Conservation (phyloP, 2,888 invertebrate genomes). For the Caenorhabditis plicata region DNA sequence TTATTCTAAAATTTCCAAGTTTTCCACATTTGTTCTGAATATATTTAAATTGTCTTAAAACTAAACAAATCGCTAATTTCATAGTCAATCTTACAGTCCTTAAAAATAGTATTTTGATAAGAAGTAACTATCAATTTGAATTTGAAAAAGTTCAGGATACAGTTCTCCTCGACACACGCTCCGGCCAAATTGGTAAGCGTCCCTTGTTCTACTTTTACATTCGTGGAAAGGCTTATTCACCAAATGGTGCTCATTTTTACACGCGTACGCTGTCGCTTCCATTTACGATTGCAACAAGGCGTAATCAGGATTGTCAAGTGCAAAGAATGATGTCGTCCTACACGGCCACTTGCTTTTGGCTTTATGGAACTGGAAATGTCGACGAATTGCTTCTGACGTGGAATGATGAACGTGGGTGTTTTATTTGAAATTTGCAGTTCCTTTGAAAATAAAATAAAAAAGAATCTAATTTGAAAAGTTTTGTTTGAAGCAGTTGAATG, state of each 20-base stretch:
- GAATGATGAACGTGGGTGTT: constrained; percentile 40
- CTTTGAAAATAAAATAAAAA: not conserved
- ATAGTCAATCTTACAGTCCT: too few species aligned
- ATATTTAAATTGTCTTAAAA: too few species aligned
- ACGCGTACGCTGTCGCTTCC: constrained; percentile 58
- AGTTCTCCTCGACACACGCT: constrained; percentile 29
- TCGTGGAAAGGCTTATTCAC: constrained; percentile 43
- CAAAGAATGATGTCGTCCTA: constrained; percentile 65
- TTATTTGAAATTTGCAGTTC: not conserved
- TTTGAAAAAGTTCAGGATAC: constrained; percentile 40
- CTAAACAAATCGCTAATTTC: too few species aligned
- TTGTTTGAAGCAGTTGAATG: constrained; percentile 47
- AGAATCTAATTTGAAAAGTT: not conserved
- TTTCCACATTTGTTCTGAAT: not conserved
- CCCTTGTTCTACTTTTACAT: constrained; percentile 64
- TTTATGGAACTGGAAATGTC: constrained; percentile 53
- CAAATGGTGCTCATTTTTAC: constrained; percentile 36
- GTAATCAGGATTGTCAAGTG: constrained; percentile 64
- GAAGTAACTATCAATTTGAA: not conserved
- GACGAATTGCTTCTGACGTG: constrained; percentile 56
- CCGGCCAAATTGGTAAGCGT: constrained; percentile 54
- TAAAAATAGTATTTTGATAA: not conserved
- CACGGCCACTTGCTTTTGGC: constrained; percentile 65
- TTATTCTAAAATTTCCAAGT: not conserved
- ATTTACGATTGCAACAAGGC: constrained; percentile 60